Base-by-base conservation (phyloP, 2,888 invertebrate genomes). In the Oasisia sp. region DNA sequence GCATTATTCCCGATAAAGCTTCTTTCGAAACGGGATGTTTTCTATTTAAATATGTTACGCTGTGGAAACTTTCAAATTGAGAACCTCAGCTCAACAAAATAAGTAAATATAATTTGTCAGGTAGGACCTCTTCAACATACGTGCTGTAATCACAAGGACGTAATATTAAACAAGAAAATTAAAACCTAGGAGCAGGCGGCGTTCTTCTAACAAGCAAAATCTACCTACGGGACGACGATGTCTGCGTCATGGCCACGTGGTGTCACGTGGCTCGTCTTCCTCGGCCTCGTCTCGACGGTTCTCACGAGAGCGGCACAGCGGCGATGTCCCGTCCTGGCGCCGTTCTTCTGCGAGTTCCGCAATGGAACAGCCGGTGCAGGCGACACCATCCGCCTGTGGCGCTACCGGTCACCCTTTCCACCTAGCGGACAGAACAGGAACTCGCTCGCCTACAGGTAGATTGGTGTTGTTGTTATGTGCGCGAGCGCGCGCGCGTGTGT, bases 311-410 rank as follows among this genome's bases (percentile, higher is more conserved):
- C 27, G 19, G 74, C 74, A n/a, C 74, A 7, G 74, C 74, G 74
- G 27, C 74, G 74, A 2, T 74, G 74, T 74, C 74, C 74, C n/a
- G 74, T 74, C 19, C 74, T 74, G n/a, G 74, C 74, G 74, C 74
- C 74, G 74, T 74, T 74, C 74, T 74, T 74, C 74, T 74, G 74
- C 74, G 74, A 74, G n/a, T 74, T 74, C 74, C 74, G 74, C 19
- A 19, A 19, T 74, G 74, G 74, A 19, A n/a, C n/a, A 14, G 74
- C 19, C 74, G 74, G 74, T 14, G 27, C n/a, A 74, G 50, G 50
- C 9, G 74, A 74, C 74, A n/a, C 27, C 74, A 74, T 74, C 74
- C 74, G 74, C 74, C 7, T 74, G 74, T 74, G 74, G 74, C 74
- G 74, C 74, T 74, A 74, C 74, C 27, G 74, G 74, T 74, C 74